Percentiles rank a stretch among this genome's conserved stretches.
phyloP scores from a whole-genome alignment of 2,888 invertebrate genomes.

The Philereme transversata region DNA sequence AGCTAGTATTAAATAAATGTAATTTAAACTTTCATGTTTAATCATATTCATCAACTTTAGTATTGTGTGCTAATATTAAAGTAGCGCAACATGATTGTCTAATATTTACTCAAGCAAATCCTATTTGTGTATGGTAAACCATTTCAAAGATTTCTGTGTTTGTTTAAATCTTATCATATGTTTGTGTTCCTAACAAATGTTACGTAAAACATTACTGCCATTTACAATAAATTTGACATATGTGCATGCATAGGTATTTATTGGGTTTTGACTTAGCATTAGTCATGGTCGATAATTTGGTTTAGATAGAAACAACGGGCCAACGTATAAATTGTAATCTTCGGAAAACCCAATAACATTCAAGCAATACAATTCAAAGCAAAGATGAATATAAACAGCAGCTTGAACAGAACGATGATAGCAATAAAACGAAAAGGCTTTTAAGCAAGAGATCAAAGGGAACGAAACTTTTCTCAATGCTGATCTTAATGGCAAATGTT shows the following conservation, averaged over 20 bases:
- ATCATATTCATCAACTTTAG: not conserved
- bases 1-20: too few species aligned
- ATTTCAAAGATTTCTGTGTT: slow-evolving; percentile 29
- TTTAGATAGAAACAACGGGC: too few species aligned
- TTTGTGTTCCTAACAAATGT: slow-evolving; percentile 23
- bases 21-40: not conserved
- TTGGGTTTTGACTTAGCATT: not conserved
- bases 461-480: slow-evolving; percentile 49
- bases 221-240: not conserved
- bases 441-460: slow-evolving; percentile 49
- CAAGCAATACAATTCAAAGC: slow-evolving; percentile 15
- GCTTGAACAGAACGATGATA: slow-evolving; percentile 34
- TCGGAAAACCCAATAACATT: slow-evolving; percentile 3
- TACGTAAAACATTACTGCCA: slow-evolving; percentile 11
- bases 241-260: not conserved
- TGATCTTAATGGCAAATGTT: slow-evolving; percentile 60
- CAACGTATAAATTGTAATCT: too few species aligned
- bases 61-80: slow-evolving; percentile 24
- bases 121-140: slow-evolving; percentile 26
- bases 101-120: slow-evolving; percentile 28
- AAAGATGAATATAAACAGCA: slow-evolving; percentile 21
- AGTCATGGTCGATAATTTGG: too few species aligned
- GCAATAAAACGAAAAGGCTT: slow-evolving; percentile 42
- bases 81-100: slow-evolving; percentile 19
- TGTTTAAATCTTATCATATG: slow-evolving; percentile 26